Evolutionary conservation across 2,888 invertebrate genomes (phyloP), one percentile per base, ranked within the genome.

Genomic region (Papilio gigon): DNA sequence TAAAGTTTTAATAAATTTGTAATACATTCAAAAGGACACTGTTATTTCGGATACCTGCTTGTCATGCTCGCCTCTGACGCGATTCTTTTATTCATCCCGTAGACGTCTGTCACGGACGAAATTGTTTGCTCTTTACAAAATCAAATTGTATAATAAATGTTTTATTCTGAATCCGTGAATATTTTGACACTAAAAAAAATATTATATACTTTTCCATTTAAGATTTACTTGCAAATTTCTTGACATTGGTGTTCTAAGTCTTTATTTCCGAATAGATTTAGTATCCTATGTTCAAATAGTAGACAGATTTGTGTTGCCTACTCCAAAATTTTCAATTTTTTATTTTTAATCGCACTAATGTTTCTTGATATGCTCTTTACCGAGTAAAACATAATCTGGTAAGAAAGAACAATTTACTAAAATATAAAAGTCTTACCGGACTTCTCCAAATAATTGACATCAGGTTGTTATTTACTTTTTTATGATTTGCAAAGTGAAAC

Each of bases 1-100:
- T 82, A 30, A 30, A 77, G 73, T 79, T 81, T 81, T 78, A 84
- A 85, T 83, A 80, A 80, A 83, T 84, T 82, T 76, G 77, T 78
- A 77, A 72, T 75, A 76, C 73, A 72, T 82, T 77, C 73, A 79
- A 80, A 74, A 65, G 76, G 76, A 79, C 81, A 84, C 83, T 83
- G 81, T 84, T 84, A 84, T 81, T 78, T 77, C 77, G 74, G 72
- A 70, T 75, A 77, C 75, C 77, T 75, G 74, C 68, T 75, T 81
- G 81, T 81, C 81, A 82, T 82, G 80, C 78, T 77, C 72, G 76
- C 71, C 74, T 27, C 40, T 33, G 22, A 50, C 35, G 14, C 71
- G 71, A 73, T 72, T 50, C 73, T 62, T 70, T 72, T 74, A 53
- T 53, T 53, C 53, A 53, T 56, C 30, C 30, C 17, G n/a, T 56